phyloP scores from a whole-genome alignment of 2,888 invertebrate genomes.

The Tenthredo mesomela region DNA sequence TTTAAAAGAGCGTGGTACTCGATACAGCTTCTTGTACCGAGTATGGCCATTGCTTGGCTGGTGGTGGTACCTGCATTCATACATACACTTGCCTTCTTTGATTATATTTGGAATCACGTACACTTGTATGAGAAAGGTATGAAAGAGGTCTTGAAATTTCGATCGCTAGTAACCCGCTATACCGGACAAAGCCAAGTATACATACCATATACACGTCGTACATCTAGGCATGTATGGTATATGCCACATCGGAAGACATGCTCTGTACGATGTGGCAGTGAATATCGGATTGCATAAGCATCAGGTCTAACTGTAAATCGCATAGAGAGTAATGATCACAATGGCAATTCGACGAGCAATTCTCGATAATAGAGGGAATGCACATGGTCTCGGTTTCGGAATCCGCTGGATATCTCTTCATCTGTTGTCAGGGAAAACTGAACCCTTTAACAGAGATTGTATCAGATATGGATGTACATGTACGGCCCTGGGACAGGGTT shows the following conservation, averaged over 20 bases:
- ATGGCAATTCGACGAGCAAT: neutral
- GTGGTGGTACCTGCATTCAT: slow-evolving; percentile 25
- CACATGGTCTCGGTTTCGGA: neutral
- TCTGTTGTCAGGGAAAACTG: neutral
- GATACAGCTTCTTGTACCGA: slow-evolving; percentile 34
- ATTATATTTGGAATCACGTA: slow-evolving; percentile 33
- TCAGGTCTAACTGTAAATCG: slow-evolving; percentile 39
- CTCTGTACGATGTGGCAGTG: slow-evolving; percentile 33
- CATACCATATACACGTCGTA: neutral
- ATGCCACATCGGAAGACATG: neutral
- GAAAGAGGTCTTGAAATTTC: slow-evolving; percentile 30
- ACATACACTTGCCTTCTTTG: slow-evolving; percentile 10
- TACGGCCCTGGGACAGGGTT: neutral
- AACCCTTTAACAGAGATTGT: neutral
- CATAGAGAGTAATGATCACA: slow-evolving; percentile 6
- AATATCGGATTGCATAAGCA: slow-evolving; percentile 39
- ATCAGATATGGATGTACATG: neutral
- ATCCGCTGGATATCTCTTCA: neutral
- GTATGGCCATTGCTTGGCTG: neutral
- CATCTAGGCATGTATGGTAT: neutral
- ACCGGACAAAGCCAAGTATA: slow-evolving; percentile 40
- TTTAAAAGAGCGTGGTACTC: slow-evolving; percentile 33
- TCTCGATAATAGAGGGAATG: slow-evolving; percentile 26
- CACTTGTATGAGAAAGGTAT: neutral
- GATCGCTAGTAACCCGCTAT: slow-evolving; percentile 23